Evolutionary conservation across 1,140 invertebrate species (phyloP).

Genomic region (Anastatus disparis): DNA sequence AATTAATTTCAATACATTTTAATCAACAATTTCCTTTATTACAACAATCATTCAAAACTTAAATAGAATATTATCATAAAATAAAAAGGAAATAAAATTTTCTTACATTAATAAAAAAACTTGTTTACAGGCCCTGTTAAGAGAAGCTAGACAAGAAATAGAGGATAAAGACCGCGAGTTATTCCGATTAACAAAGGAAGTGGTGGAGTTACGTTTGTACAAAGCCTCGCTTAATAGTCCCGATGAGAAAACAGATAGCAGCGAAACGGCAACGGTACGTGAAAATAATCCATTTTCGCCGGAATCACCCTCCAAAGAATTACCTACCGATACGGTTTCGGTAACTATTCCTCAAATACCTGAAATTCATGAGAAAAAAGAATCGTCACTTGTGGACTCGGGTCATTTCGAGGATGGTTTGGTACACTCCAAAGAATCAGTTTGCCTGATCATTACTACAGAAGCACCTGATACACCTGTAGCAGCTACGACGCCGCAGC

Average conservation of each 20-base stretch:
- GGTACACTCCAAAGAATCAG: too few relatives aligned
- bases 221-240: slow-evolving; percentile 79
- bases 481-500: background rate
- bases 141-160: slow-evolving; percentile 78
- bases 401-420: slow-evolving; percentile 89
- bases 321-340: slow-evolving; percentile 47
- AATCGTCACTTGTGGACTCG: slow-evolving; percentile 79
- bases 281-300: slow-evolving; percentile 71
- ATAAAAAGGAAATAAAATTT: too few relatives aligned
- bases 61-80: too few relatives aligned
- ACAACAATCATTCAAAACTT: too few relatives aligned
- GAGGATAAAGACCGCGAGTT: slow-evolving; percentile 85
- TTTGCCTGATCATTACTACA: slow-evolving; percentile 41
- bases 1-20: too few relatives aligned
- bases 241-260: slow-evolving; percentile 76
- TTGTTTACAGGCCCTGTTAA: slow-evolving; percentile 71
- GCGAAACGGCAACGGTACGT: slow-evolving; percentile 78
- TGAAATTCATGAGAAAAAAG: slow-evolving; percentile 54
- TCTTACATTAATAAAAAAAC: background rate
- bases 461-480: too few relatives aligned
- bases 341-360: slow-evolving; percentile 46
- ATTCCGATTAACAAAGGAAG: slow-evolving; percentile 81
- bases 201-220: slow-evolving; percentile 81
- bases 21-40: too few relatives aligned
- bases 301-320: slow-evolving; percentile 56